Base-by-base conservation (phyloP, 2,888 invertebrate species). In the Tanaodytes sp. region DNA sequence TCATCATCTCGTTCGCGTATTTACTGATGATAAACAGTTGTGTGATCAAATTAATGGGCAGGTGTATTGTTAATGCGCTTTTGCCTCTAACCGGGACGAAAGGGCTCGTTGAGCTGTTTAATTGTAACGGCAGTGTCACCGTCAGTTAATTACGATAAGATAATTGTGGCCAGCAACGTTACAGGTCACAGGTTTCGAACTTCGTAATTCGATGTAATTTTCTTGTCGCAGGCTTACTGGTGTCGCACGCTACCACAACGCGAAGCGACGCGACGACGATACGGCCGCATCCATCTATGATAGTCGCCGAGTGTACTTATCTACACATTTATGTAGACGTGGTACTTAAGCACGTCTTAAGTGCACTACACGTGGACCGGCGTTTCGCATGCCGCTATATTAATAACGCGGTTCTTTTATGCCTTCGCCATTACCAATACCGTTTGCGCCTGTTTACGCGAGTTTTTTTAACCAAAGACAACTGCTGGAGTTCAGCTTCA, bases 171-270 rank as follows among this genome's bases (percentile, higher is more conserved):
- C 62, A 45, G 55, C 37, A 14, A 62, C 51, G 57, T 61, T 51
- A 46, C 62, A 48, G 55, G 57, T 49, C 57, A 46, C 57, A 48
- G 67, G 12, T 40, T 45, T 52, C 51, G 45, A 68, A 68, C 68
- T 68, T 58, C 36, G 52, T 54, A 63, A 49, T 62, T 68, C 52
- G 57, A 58, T 54, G 58, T 58, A 68, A 68, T 68, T 63, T 68
- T 63, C 63, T 58, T 63, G 63, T 68, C 58, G 49, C 57, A 55
- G 42, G 55, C 45, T 51, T 40, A 45, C 31, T n/a, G 39, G 16
- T 37, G 2, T 46, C 37, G 16, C 37, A 57, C 33, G 30, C 61
- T 30, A 18, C 31, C 57, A 19, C 49, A n/a, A n/a, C n/a, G n/a
- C n/a, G n/a, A n/a, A n/a, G n/a, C n/a, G n/a, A n/a, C n/a, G n/a